phyloP scores from a whole-genome alignment of 1,140 invertebrate genomes.

The Drosophila santomea region DNA sequence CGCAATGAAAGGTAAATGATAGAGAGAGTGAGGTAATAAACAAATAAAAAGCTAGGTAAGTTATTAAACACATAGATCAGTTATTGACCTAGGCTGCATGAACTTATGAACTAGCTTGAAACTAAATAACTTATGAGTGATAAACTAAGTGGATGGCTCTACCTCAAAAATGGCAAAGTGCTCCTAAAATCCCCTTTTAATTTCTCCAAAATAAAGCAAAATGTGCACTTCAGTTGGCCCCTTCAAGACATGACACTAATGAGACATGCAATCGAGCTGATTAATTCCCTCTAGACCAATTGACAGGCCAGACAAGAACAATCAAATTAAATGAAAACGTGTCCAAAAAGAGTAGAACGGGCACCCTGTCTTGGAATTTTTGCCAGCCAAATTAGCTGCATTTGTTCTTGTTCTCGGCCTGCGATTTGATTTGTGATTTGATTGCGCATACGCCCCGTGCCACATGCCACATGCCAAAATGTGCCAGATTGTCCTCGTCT shows the following conservation, averaged over 20 bases:
- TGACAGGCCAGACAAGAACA: slow-evolving; percentile 50
- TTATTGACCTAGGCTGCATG: too few species aligned
- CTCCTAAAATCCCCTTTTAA: background rate
- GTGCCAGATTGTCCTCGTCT: slow-evolving; percentile 54
- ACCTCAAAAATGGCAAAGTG: too few species aligned
- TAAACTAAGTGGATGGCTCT: too few species aligned
- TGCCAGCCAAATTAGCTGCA: slow-evolving; percentile 65
- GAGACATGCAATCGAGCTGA: slow-evolving; percentile 53
- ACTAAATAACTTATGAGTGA: too few species aligned
- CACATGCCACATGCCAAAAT: slow-evolving; percentile 16
- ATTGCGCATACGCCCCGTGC: slow-evolving; percentile 55
- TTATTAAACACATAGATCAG: background rate
- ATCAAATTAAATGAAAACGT: slow-evolving; percentile 71
- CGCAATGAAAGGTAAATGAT: slow-evolving; percentile 6
- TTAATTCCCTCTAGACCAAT: slow-evolving; percentile 42
- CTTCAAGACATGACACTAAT: slow-evolving; percentile 50
- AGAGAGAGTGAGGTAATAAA: slow-evolving; percentile 1
- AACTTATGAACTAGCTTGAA: too few species aligned
- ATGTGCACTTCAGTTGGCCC: slow-evolving; percentile 23
- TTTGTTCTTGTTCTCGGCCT: slow-evolving; percentile 36
- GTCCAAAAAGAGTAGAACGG: slow-evolving; percentile 12
- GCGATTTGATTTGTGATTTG: slow-evolving; percentile 42
- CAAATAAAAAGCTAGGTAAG: too few species aligned
- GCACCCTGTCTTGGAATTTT: slow-evolving; percentile 36
- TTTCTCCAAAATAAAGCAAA: too few species aligned